Percentiles rank a stretch among this genome's conserved stretches.
These are phyloP conservation scores for Acrossocheilus wenchowensis DNA, from an alignment of 2,797 vertebrate genomes.

Conservation along the genomic window DNA sequence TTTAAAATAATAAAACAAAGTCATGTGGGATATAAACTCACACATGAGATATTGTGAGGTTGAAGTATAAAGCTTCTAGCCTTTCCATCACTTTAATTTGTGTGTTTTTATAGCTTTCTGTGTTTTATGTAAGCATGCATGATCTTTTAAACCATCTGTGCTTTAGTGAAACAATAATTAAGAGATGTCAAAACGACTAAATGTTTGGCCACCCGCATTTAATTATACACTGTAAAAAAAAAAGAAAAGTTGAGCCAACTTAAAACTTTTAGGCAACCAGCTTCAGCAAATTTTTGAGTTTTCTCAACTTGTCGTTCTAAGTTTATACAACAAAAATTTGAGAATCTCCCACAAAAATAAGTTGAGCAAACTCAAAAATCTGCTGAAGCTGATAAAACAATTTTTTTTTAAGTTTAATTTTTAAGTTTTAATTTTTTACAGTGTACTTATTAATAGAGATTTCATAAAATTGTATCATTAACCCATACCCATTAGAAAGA, in stretches of 20 bases:
- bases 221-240: not conserved
- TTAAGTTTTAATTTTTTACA: too few relatives aligned
- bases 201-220: slow-evolving; percentile 18
- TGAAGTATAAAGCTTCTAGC: not conserved
- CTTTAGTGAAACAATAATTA: slow-evolving; percentile 34
- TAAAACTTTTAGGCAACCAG: too few relatives aligned
- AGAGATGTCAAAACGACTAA: slow-evolving; percentile 22
- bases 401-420: too few relatives aligned
- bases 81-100: not conserved
- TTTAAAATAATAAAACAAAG: not conserved
- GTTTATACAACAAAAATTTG: too few relatives aligned
- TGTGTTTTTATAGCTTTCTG: slow-evolving; percentile 2
- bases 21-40: not conserved
- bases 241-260: too few relatives aligned
- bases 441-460: not conserved
- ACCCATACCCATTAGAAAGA: not conserved
- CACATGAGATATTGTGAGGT: not conserved
- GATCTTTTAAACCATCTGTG: slow-evolving; percentile 18
- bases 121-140: slow-evolving; percentile 26
- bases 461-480: slow-evolving; percentile 7
- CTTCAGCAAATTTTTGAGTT: too few relatives aligned
- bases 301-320: too few relatives aligned
- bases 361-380: too few relatives aligned
- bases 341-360: too few relatives aligned
- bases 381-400: too few relatives aligned